Base-by-base conservation (phyloP, 2,888 invertebrate genomes). In the Yponomeuta sedellus region DNA sequence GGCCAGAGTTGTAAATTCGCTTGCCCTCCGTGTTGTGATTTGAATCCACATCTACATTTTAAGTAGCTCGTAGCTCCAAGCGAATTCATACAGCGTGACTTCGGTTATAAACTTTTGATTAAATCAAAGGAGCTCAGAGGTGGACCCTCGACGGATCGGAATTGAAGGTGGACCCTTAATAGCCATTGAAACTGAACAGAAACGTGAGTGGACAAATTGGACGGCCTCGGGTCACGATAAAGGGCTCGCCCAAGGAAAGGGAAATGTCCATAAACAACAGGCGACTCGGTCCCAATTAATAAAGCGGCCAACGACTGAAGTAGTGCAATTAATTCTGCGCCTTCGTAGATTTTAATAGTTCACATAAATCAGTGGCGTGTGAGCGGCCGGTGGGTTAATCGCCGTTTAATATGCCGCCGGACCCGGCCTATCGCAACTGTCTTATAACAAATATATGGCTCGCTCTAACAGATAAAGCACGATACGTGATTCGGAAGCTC, bases 291-390 rank as follows among this genome's bases (percentile, higher is more conserved):
- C 88, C 88, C 89, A 88, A 90, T 90, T 90, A 90, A 90, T 90
- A 88, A 89, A 87, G 86, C 87, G 81, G 82, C 86, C 83, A 80
- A 82, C 84, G 61, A 84, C 85, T 85, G 83, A 87, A 88, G 88
- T 89, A 85, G 87, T 82, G 86, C 89, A 86, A 91, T 91, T 91
- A 91, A 91, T 91, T 90, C 83, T 86, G 83, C 82, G 89, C 90
- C 88, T 90, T 89, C 89, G 85, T 78, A 89, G 87, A 88, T 89
- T 91, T 91, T 91, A 91, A 91, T 91, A 90, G 90, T 90, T 89
- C 82, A 76, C 88, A 90, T 90, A 90, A 90, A 90, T 90, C 90
- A 90, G 86, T 68, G 77, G 72, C 76, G 76, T 64, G 69, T 68
- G 72, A 74, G 75, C 77, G 80, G 82, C 85, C 89, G 86, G 88